A percentile compares a stretch with the other conserved stretches of the same genome.
These are phyloP conservation scores for Cygnus olor DNA, from an alignment of 2,797 vertebrate genomes.

Conservation along the genomic window DNA sequence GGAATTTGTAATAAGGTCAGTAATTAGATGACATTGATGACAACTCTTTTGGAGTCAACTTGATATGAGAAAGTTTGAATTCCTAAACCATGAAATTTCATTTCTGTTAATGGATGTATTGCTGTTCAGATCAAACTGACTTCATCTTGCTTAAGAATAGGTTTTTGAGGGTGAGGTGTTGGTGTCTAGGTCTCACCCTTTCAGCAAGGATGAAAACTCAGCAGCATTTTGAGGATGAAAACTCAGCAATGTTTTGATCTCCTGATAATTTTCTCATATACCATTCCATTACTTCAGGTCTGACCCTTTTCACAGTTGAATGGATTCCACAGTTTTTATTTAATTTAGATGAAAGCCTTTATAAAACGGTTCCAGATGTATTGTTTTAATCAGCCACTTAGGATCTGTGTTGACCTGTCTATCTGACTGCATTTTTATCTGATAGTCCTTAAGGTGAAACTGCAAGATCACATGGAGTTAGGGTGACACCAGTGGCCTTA, in stretches of 20 bases:
- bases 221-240: background rate
- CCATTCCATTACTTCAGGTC: background rate
- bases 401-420: background rate
- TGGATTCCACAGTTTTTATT: background rate
- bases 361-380: background rate
- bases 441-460: background rate
- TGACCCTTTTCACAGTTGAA: background rate
- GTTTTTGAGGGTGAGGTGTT: background rate
- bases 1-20: background rate
- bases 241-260: background rate
- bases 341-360: background rate
- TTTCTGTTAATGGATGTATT: background rate
- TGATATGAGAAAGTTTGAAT: background rate
- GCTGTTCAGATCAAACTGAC: background rate
- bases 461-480: background rate
- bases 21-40: background rate
- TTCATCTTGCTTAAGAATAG: background rate
- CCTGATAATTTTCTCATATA: background rate
- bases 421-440: background rate
- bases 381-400: background rate
- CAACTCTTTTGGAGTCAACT: background rate
- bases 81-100: background rate
- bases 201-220: background rate
- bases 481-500: background rate
- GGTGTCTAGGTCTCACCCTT: background rate